Base-by-base conservation (phyloP, 2,888 invertebrate species). In the Drosophila niveifrons region DNA sequence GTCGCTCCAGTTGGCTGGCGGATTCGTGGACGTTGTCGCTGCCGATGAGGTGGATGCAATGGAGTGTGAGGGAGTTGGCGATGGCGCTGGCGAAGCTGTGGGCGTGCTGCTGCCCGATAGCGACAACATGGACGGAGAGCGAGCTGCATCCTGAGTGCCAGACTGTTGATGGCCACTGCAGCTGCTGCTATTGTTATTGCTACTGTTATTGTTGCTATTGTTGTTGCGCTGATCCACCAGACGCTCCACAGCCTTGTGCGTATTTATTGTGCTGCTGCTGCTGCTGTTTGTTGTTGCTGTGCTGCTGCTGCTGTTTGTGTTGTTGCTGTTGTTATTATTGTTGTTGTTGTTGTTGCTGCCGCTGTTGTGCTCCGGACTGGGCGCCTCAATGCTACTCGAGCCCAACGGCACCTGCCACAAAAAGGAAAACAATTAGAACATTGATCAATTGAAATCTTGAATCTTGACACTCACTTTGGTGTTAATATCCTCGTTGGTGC, bases 401-500 rank as follows among this genome's bases (percentile, higher is more conserved):
- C 90, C 90, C 17, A 90, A 52, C 8, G 90, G 87, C 36, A 80
- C 76, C 89, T 89, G 41, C 3, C 50, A 50, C 2, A 2, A 28
- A 17, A 13, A 11, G 9, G 0, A 36, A n/a, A 31, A 13, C 3
- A 13, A 4, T 50, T 28, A 17, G 1, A 31, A 8, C n/a, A 17
- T 13, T 23, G 1, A 34, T 15, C 8, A 46, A 1, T 11, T n/a
- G 29, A 43, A 13, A n/a, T n/a, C n/a, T n/a, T 34, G 15, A 18
- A 10, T 8, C 2, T 1, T 3, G 6, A 23, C 1, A 34, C 72
- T 59, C 48, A 90, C 90, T 85, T 90, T 93, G 72, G 94, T 82
- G 72, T 94, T 93, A 31, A 94, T 94, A 79, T 97, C 97, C 91
- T 98, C 98, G 82, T 97, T 96, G 86, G 98, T 98, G 92, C 98